These are phyloP conservation scores for Drosophila kuntzei DNA, from an alignment of 2,888 invertebrate genomes.

Conservation along the genomic window DNA sequence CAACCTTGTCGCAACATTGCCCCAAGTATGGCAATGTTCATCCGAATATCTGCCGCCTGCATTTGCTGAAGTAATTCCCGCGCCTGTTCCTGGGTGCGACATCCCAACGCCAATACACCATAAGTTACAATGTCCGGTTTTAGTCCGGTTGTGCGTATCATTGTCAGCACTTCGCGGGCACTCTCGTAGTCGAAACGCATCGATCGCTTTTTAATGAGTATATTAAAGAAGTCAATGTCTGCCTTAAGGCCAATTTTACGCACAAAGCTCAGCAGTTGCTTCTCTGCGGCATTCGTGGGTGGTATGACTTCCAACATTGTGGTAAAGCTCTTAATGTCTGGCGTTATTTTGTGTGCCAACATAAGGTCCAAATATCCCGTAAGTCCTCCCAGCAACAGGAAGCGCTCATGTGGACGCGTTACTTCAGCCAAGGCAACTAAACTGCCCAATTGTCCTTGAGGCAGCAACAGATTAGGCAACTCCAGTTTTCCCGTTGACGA, in stretches of 20 bases:
- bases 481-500: constrained; percentile 64
- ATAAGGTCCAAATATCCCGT: constrained; percentile 92
- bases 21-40: constrained; percentile 91
- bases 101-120: constrained; percentile 93
- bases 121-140: constrained; percentile 93
- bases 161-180: constrained; percentile 88
- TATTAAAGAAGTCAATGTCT: constrained; percentile 94
- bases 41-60: constrained; percentile 88
- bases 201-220: constrained; percentile 93
- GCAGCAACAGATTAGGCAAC: constrained; percentile 89
- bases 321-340: constrained; percentile 92
- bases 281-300: constrained; percentile 89
- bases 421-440: constrained; percentile 88
- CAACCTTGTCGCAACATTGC: constrained; percentile 90
- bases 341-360: constrained; percentile 88
- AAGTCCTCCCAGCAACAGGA: constrained; percentile 91
- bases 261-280: constrained; percentile 88
- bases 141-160: constrained; percentile 87
- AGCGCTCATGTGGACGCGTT: constrained; percentile 88
- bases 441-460: constrained; percentile 87
- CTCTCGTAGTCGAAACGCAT: constrained; percentile 89
- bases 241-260: constrained; percentile 87
- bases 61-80: constrained; percentile 90
- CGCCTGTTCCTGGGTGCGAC: constrained; percentile 88
- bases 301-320: constrained; percentile 91